Percentiles rank a stretch among this genome's conserved stretches.
These are phyloP conservation scores for Sebastes oblongus DNA, from an alignment of 2,797 vertebrate genomes.

Conservation along the genomic window DNA sequence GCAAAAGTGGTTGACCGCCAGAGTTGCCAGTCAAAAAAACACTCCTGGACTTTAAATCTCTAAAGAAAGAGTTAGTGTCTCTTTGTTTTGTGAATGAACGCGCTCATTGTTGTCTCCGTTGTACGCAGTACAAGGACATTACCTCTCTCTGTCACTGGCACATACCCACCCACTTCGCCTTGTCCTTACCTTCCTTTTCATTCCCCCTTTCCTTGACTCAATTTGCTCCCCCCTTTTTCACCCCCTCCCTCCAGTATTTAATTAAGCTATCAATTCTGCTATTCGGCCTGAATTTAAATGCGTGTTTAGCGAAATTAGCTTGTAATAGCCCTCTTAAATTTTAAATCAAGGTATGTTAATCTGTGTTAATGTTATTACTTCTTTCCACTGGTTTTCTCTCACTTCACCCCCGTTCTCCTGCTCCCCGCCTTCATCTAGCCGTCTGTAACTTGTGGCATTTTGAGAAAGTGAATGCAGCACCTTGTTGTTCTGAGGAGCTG, in stretches of 20 bases:
- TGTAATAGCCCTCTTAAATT: slow-evolving; percentile 59
- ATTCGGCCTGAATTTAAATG: slow-evolving; percentile 54
- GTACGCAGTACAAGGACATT: neutral
- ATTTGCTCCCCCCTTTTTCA: slow-evolving; percentile 4
- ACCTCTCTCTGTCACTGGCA: neutral
- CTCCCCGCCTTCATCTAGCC: neutral
- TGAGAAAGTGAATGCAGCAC: slow-evolving; percentile 26
- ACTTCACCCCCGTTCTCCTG: neutral
- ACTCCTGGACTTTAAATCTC: neutral
- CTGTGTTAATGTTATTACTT: slow-evolving; percentile 45
- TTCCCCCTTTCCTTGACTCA: slow-evolving; percentile 21
- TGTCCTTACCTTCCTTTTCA: neutral
- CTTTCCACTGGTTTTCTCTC: neutral
- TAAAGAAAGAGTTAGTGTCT: neutral
- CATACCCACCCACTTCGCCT: neutral
- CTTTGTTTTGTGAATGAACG: neutral
- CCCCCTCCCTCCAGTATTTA: slow-evolving; percentile 37
- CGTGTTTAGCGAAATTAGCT: slow-evolving; percentile 61
- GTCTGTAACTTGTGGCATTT: slow-evolving; percentile 42
- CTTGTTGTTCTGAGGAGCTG: slow-evolving; percentile 39
- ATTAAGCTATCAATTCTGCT: slow-evolving; percentile 60
- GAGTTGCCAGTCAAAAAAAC: neutral
- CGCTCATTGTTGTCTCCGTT: neutral
- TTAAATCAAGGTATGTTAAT: slow-evolving; percentile 57
- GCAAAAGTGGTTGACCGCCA: neutral